phyloP scores from a whole-genome alignment of 2,888 invertebrate genomes.

The Miltochrista miniata region DNA sequence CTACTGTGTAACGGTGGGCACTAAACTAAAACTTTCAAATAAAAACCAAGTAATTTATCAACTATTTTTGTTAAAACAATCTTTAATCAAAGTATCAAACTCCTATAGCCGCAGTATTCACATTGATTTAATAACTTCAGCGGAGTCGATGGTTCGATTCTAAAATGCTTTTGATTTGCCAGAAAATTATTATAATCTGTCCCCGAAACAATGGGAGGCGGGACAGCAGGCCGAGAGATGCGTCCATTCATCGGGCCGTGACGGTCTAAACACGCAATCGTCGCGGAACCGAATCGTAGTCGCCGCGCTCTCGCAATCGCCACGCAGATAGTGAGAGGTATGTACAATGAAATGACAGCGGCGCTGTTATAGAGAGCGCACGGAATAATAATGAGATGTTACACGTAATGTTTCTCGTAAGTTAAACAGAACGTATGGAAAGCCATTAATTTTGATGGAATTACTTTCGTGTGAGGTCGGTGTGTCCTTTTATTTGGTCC shows the following conservation, averaged over 20 bases:
- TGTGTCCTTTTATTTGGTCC: constrained; percentile 10
- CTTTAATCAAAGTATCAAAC: constrained; percentile 41
- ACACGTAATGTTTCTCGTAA: constrained; percentile 48
- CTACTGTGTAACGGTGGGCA: too few relatives aligned
- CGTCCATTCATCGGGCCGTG: constrained; percentile 39
- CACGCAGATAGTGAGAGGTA: constrained; percentile 24
- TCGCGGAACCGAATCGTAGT: constrained; percentile 19
- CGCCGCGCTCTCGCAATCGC: constrained; percentile 24
- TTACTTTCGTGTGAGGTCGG: constrained; percentile 42
- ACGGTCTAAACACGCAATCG: constrained; percentile 22
- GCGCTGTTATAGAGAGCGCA: constrained; percentile 46
- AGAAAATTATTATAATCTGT: constrained; percentile 78
- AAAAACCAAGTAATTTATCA: too few relatives aligned
- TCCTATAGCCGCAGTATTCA: constrained; percentile 28
- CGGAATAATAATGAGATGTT: constrained; percentile 57
- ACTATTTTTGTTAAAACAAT: too few relatives aligned
- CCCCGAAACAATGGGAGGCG: constrained; percentile 77
- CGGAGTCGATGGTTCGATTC: constrained; percentile 72
- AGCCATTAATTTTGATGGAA: constrained; percentile 53
- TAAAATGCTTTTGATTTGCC: constrained; percentile 79
- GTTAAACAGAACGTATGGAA: constrained; percentile 50
- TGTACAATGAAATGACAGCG: constrained; percentile 16
- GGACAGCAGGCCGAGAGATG: constrained; percentile 35
- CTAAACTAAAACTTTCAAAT: too few relatives aligned
- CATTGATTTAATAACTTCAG: constrained; percentile 74